Conservation (phyloP, 2,113 vertebrate genomes). For the Verasper variegatus region DNA sequence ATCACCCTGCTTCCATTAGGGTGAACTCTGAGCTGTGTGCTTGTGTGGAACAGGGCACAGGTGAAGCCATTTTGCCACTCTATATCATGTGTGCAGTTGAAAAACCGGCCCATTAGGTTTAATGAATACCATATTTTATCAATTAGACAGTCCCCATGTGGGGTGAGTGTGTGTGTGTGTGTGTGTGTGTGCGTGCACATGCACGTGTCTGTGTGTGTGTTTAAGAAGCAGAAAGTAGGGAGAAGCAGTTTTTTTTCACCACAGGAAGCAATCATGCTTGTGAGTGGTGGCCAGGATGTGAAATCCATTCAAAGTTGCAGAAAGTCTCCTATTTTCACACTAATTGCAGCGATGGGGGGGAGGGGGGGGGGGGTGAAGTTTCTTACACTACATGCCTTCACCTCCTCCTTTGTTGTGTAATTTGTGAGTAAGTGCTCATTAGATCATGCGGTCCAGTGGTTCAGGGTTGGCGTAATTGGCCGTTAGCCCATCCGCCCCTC, state of each 20-base stretch:
- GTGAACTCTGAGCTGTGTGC: slow-evolving; percentile 44
- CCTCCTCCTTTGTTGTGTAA: slow-evolving; percentile 63
- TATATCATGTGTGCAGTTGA: slow-evolving; percentile 53
- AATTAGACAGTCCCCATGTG: slow-evolving; percentile 59
- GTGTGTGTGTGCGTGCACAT: too few relatives aligned
- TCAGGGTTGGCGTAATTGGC: slow-evolving; percentile 71
- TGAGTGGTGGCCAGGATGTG: slow-evolving; percentile 41
- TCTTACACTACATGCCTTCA: slow-evolving; percentile 35
- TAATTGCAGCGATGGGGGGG: slow-evolving; percentile 34
- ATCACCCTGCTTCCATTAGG: slow-evolving; percentile 66
- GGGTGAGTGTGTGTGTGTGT: background rate
- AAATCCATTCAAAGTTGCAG: slow-evolving; percentile 38
- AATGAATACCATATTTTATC: slow-evolving; percentile 80
- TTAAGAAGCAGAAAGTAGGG: slow-evolving; percentile 1
- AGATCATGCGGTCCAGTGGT: slow-evolving; percentile 65
- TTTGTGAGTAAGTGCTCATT: slow-evolving; percentile 73
- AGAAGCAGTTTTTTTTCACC: slow-evolving; percentile 31
- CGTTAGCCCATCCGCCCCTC: slow-evolving; percentile 58
- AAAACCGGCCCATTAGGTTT: slow-evolving; percentile 65
- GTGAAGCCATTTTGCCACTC: slow-evolving; percentile 66
- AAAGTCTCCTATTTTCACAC: slow-evolving; percentile 49
- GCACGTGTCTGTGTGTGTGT: too few relatives aligned
- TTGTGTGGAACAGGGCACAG: slow-evolving; percentile 54
- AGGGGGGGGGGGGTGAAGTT: slow-evolving; percentile 26
- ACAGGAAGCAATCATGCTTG: slow-evolving; percentile 57